Base-by-base conservation (phyloP, 2,113 vertebrate genomes). In the Myocastor coypus region DNA sequence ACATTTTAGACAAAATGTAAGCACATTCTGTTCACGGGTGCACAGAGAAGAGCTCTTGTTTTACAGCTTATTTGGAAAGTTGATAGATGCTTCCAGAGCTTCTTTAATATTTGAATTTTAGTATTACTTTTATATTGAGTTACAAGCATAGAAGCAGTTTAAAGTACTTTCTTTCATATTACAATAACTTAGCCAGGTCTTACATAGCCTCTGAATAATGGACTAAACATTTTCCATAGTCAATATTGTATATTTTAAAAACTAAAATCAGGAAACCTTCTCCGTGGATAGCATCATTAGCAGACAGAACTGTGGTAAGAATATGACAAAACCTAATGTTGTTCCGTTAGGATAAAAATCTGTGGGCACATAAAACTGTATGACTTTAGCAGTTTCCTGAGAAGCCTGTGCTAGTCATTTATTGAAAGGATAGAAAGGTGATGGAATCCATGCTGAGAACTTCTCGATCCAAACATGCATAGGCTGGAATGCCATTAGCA, bases 101-200 rank as follows among this genome's bases (percentile, higher is more conserved):
- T 83, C 24, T 52, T 94, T 95, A 87, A 75, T 55, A 83, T 42
- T 89, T 71, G 22, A 77, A 89, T 88, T 93, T 94, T 92, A 83
- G 66, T 63, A 61, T 50, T 46, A 75, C 52, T 59, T 87, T 50
- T 40, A 34, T 83, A 12, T 82, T 85, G 4, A 81, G 52, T 92
- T 93, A 55, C 8, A 87, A 26, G 30, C 57, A 75, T 50, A 42
- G 20, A 7, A 1, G 81, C 24, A 81, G 30, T 68, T 61, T 50
- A 32, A 30, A 75, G 61, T 32, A 50, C 40, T 66, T 61, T 1
- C 10, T 89, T 95, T 84, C n/a, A 42, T 87, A n/a, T 68, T 89
- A 46, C 1, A 55, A 16, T 37, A 28, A 7, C 6, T 66, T 91
- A 88, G 17, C 37, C 14, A 77, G 78, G 20, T 85, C 30, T 90